Conservation (phyloP, 2,797 vertebrate species). For the Varecia variegata region DNA sequence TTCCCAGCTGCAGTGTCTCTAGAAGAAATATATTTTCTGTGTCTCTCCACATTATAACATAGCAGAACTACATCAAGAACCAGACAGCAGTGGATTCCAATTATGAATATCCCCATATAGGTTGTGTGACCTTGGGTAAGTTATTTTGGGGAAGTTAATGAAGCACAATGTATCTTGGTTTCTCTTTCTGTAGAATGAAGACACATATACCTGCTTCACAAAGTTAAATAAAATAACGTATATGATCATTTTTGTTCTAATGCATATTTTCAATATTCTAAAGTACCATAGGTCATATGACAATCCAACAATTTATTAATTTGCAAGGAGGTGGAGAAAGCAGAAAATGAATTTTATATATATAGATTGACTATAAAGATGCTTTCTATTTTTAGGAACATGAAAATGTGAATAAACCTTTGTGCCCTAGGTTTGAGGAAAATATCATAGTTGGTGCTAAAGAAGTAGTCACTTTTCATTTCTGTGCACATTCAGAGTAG, state of each 20-base stretch:
- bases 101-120: rapidly evolving
- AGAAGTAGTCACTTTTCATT: background rate
- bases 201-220: background rate
- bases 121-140: background rate
- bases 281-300: background rate
- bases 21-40: background rate
- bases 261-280: background rate
- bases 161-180: background rate
- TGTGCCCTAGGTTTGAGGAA: background rate
- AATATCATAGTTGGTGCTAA: background rate
- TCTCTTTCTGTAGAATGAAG: background rate
- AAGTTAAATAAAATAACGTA: background rate
- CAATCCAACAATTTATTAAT: background rate
- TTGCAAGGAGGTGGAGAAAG: background rate
- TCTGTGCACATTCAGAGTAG: background rate
- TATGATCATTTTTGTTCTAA: background rate
- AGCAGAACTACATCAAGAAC: background rate
- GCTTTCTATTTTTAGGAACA: background rate
- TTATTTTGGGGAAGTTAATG: background rate
- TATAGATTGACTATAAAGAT: background rate
- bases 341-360: background rate
- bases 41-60: background rate
- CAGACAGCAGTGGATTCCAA: background rate
- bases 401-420: background rate
- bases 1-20: background rate